Evolutionary conservation across 1,140 invertebrate genomes (phyloP).

Genomic region (Dendrolimus kikuchii): DNA sequence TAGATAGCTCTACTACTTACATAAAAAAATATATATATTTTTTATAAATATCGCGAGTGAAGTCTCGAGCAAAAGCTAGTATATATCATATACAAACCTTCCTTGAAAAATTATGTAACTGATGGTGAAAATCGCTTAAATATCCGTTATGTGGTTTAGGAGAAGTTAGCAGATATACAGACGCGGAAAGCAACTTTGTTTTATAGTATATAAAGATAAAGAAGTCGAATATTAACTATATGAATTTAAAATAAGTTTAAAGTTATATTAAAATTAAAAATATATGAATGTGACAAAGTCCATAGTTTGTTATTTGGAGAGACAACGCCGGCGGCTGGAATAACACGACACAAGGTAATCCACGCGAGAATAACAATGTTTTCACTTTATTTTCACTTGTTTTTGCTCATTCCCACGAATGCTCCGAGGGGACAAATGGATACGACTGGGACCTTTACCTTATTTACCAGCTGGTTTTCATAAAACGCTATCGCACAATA

Average conservation of each 20-base stretch:
- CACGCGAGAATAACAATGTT: constrained; percentile 50
- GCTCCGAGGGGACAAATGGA: constrained; percentile 30
- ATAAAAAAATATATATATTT: too few species aligned
- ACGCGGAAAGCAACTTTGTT: too few species aligned
- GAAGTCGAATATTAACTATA: too few species aligned
- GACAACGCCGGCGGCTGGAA: constrained; percentile 21
- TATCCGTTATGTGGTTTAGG: too few species aligned
- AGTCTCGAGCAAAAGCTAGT: too few species aligned
- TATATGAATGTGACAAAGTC: constrained; percentile 14
- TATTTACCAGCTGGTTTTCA: constrained; percentile 35
- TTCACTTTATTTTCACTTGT: constrained; percentile 46
- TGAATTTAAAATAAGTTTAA: not conserved
- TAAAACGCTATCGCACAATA: constrained; percentile 19
- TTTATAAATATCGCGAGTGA: too few species aligned
- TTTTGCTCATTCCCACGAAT: constrained; percentile 43
- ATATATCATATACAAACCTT: too few species aligned
- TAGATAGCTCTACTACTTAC: too few species aligned
- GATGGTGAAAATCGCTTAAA: too few species aligned
- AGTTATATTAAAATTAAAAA: constrained; percentile 26
- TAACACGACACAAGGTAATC: constrained; percentile 35
- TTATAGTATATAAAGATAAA: too few species aligned
- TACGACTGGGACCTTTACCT: constrained; percentile 33
- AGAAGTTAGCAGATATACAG: too few species aligned
- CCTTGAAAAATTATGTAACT: too few species aligned
- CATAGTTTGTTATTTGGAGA: constrained; percentile 19